Conservation (phyloP, 2,888 invertebrate species). For the Drosophila vallismaia region DNA sequence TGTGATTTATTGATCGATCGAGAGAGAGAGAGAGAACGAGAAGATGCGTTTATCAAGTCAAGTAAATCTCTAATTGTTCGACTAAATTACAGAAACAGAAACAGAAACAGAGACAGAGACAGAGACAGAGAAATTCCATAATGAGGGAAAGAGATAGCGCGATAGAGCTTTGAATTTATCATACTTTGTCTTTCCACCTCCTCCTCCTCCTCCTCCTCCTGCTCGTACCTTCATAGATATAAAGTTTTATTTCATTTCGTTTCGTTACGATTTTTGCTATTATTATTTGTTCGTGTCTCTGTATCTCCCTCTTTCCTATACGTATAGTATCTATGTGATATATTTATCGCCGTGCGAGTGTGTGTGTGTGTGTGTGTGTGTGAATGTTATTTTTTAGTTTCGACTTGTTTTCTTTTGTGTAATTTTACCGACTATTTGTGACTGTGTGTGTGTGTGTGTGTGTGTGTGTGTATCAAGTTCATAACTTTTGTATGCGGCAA, state of each 20-base stretch:
- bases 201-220: background rate
- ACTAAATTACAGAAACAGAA: slow-evolving; percentile 29
- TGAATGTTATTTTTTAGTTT: slow-evolving; percentile 70
- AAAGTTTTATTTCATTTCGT: slow-evolving; percentile 76
- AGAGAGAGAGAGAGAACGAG: background rate
- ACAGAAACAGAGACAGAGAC: no score
- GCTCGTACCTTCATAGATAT: slow-evolving; percentile 45
- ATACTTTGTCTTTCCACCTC: slow-evolving; percentile 37
- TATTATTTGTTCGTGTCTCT: slow-evolving; percentile 71
- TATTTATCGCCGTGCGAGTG: slow-evolving; percentile 17
- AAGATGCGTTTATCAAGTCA: slow-evolving; percentile 27
- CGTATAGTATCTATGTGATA: background rate
- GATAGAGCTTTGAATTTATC: slow-evolving; percentile 64
- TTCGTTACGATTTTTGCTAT: slow-evolving; percentile 79
- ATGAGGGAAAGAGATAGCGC: slow-evolving; percentile 18
- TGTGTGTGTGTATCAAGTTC: slow-evolving; percentile 73
- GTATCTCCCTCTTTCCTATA: slow-evolving; percentile 18
- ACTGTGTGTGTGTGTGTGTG: slow-evolving; percentile 31
- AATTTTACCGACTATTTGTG: slow-evolving; percentile 63
- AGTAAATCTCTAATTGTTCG: slow-evolving; percentile 36
- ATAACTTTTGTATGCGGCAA: slow-evolving; percentile 67
- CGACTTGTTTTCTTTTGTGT: slow-evolving; percentile 78
- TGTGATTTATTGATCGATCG: slow-evolving; percentile 3
- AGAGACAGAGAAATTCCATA: slow-evolving; percentile 6
- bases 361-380: slow-evolving; percentile 56